A percentile compares a stretch with the other conserved stretches of the same genome.
These are phyloP conservation scores for Dynastes maya DNA, from an alignment of 2,888 invertebrate genomes.

Conservation along the genomic window DNA sequence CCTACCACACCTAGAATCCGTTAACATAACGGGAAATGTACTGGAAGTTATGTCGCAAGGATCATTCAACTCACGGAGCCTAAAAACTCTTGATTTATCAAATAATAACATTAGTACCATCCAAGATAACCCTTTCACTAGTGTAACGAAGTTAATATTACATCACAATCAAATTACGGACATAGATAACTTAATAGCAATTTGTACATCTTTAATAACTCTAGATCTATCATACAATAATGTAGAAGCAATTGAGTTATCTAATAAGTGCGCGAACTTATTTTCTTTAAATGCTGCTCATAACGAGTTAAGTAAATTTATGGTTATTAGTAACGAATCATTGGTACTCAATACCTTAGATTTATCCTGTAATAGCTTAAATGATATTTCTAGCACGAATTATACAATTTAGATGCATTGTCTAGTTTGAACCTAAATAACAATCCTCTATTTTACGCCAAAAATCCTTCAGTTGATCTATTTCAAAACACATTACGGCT, in stretches of 20 bases:
- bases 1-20: not conserved
- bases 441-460: slow-evolving; percentile 8
- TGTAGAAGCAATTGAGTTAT: not conserved
- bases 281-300: not conserved
- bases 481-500: not conserved
- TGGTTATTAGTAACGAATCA: not conserved
- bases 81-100: not conserved
- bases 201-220: not conserved
- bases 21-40: not conserved
- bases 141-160: not conserved
- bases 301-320: not conserved
- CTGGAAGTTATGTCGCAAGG: not conserved
- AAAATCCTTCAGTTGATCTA: not conserved
- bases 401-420: not conserved
- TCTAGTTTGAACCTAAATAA: not conserved
- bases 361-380: not conserved
- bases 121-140: not conserved
- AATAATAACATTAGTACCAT: not conserved
- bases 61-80: not conserved
- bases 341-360: not conserved
- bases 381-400: not conserved
- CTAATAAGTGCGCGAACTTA: not conserved
- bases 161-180: not conserved
- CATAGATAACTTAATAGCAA: not conserved
- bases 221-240: slow-evolving; percentile 1